Evolutionary conservation across 2,797 vertebrate genomes (phyloP).

Genomic region (Leucoraja ocellata): DNA sequence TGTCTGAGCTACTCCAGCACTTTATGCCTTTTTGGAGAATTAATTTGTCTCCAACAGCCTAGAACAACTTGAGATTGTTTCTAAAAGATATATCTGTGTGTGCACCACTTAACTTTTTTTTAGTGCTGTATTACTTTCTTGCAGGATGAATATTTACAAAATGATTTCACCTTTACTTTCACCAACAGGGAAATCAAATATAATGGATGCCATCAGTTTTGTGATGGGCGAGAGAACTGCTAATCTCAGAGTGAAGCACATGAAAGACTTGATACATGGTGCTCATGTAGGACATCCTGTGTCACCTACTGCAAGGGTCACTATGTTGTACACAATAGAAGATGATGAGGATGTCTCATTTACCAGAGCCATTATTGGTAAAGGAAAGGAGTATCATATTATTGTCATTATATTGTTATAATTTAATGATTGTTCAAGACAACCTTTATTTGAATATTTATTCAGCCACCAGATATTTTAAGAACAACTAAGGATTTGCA

Average conservation of each 20-base stretch:
- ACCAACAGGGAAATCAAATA: slow-evolving; percentile 78
- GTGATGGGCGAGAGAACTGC: slow-evolving; percentile 72
- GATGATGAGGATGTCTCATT: slow-evolving; percentile 67
- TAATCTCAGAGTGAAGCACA: slow-evolving; percentile 71
- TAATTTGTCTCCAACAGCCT: not conserved
- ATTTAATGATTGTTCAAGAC: not conserved
- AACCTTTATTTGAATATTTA: not conserved
- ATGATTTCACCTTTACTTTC: not conserved
- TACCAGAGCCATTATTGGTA: slow-evolving; percentile 69
- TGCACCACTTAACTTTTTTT: not conserved
- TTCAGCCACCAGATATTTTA: not conserved
- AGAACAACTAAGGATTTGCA: not conserved
- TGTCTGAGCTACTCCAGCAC: no score
- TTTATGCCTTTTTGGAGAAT: no score
- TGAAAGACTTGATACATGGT: slow-evolving; percentile 79
- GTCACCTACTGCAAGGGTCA: slow-evolving; percentile 65
- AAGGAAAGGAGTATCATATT: not conserved
- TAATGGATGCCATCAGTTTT: slow-evolving; percentile 94
- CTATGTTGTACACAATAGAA: slow-evolving; percentile 65
- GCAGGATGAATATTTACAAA: not conserved
- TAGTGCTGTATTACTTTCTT: not conserved
- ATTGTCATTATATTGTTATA: not conserved
- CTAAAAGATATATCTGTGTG: no score
- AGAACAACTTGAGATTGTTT: not conserved
- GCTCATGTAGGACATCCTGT: slow-evolving; percentile 74